Conservation (phyloP, 53 echinoderm and acorn worm genomes). For the Paracentrotus lividus region DNA sequence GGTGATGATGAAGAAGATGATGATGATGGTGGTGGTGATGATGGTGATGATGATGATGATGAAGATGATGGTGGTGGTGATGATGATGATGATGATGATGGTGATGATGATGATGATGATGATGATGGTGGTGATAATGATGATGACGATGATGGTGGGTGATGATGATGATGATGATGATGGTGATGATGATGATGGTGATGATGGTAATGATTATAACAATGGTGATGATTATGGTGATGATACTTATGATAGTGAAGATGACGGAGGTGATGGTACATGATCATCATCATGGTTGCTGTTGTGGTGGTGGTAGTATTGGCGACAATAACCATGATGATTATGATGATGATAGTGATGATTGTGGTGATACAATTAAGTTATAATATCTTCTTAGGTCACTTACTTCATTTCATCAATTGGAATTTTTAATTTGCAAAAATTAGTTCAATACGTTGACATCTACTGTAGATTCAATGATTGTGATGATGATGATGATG, state of each 20-base stretch:
- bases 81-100: background rate
- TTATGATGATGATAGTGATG: background rate
- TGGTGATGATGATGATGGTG: background rate
- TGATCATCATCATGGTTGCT: too few relatives aligned
- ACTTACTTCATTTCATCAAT: too few relatives aligned
- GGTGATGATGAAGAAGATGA: background rate
- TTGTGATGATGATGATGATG: background rate
- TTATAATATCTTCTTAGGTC: too few relatives aligned
- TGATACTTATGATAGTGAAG: background rate
- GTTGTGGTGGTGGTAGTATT: too few relatives aligned
- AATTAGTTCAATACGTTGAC: background rate
- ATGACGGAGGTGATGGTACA: background rate
- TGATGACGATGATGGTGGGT: background rate
- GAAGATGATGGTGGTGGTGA: background rate
- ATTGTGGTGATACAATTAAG: background rate
- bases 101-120: background rate
- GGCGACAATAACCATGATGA: background rate
- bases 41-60: background rate
- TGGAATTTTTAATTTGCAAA: too few relatives aligned
- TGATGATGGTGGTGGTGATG: background rate
- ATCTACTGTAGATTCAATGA: slow-evolving; percentile 8
- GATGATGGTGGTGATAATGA: background rate
- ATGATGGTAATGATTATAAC: background rate
- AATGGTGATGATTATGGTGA: background rate
- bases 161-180: background rate